Percentiles rank a stretch among this genome's conserved stretches.
phyloP scores from a whole-genome alignment of 2,888 invertebrate genomes.

The Microdon myrmicae region DNA sequence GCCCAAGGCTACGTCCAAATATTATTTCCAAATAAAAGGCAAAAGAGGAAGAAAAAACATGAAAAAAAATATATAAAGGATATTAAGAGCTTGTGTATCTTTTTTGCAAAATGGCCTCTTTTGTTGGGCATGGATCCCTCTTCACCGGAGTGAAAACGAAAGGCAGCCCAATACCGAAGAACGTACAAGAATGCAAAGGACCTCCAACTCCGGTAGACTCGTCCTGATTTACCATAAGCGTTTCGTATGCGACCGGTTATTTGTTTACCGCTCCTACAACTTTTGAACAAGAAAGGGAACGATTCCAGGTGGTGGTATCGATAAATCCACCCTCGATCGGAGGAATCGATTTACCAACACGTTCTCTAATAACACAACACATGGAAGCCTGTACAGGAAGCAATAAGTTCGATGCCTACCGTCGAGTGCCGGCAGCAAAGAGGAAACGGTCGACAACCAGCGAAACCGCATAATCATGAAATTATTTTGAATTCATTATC shows the following conservation, averaged over 20 bases:
- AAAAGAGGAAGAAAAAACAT: no score
- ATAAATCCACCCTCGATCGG: constrained; percentile 39
- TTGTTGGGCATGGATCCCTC: constrained; percentile 13
- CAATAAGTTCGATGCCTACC: constrained; percentile 21
- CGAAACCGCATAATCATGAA: constrained; percentile 40
- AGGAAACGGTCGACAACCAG: constrained; percentile 9
- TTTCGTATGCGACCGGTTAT: constrained; percentile 11
- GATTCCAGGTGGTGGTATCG: constrained; percentile 33
- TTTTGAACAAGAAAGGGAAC: not conserved
- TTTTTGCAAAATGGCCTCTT: constrained; percentile 16
- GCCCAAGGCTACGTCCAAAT: constrained; percentile 18
- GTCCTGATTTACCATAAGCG: constrained; percentile 31
- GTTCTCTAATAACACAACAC: constrained; percentile 5
- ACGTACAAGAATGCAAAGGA: not conserved
- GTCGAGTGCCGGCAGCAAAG: not conserved
- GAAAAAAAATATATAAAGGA: constrained; percentile 24
- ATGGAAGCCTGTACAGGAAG: constrained; percentile 12
- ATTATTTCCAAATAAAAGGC: constrained; percentile 42
- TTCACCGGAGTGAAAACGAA: no score
- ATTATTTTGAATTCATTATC: constrained; percentile 43
- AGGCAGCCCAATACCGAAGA: not conserved
- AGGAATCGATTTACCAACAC: constrained; percentile 41
- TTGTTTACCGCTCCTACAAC: constrained; percentile 8
- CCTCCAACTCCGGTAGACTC: not conserved
- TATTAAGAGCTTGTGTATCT: constrained; percentile 6